Base-by-base conservation (phyloP, 2,888 invertebrate species). In the Notodonta ziczac region DNA sequence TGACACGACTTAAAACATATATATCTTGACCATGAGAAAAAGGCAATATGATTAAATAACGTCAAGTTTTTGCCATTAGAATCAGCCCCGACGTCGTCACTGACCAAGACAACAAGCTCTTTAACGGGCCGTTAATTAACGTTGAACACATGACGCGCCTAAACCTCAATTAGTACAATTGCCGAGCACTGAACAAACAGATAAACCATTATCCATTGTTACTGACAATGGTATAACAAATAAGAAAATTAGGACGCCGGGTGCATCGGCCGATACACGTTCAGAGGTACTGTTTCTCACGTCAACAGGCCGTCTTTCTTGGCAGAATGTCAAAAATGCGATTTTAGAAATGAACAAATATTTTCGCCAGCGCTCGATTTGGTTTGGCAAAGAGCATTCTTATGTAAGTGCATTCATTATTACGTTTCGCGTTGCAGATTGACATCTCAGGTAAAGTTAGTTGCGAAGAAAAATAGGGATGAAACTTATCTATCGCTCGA, bases 221-320 rank as follows among this genome's bases (percentile, higher is more conserved):
- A 64, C 48, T 12, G 13, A 56, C 60, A 63, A 55, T 66, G 65
- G 65, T 70, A 70, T 53, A 66, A 58, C 66, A 74, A 74, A 70
- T 69, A 71, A 74, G 70, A 66, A 67, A 85, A 83, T 83, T 82
- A 71, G 83, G 77, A 65, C 80, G 73, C 14, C 13, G 76, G 73
- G 87, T 82, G 82, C 87, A 81, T 82, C 78, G 85, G 62, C 83
- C 84, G 84, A 85, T 82, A 82, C 71, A 72, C 72, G 69, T n/a
- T n/a, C n/a, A n/a, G n/a, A n/a, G n/a, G n/a, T 70, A 69, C 3
- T 13, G 52, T 50, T 58, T 50, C 35, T n/a, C 53, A 69, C 70
- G 73, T 72, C 64, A 61, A 72, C 71, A 69, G 65, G 70, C 67
- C 60, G 4, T 5, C 35, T 35, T 35, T 66, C 61, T 79, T 82